Evolutionary conservation across 2,797 vertebrate species (phyloP).

Genomic region (Gadopsis marmoratus): DNA sequence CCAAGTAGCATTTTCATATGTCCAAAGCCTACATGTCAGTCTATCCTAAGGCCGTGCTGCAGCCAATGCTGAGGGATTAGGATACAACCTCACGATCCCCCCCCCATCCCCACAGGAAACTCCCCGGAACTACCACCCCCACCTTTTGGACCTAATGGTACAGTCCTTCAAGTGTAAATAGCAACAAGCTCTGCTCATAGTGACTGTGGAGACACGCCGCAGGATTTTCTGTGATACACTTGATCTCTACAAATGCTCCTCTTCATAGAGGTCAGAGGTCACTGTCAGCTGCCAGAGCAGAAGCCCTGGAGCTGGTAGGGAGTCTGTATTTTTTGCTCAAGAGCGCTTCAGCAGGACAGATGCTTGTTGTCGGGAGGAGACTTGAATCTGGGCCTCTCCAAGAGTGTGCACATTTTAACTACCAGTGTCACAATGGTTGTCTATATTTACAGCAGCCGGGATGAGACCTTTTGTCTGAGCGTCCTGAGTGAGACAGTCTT

Average conservation of each 20-base stretch:
- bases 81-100: slow-evolving; percentile 83
- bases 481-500: slow-evolving; percentile 2
- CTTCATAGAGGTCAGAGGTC: slow-evolving; percentile 48
- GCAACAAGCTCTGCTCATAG: slow-evolving; percentile 64
- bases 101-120: slow-evolving; percentile 71
- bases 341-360: slow-evolving; percentile 32
- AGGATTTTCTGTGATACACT: slow-evolving; percentile 21
- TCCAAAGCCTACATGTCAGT: slow-evolving; percentile 80
- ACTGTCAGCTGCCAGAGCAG: slow-evolving; percentile 26
- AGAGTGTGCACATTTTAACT: background rate
- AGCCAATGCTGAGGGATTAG: slow-evolving; percentile 89
- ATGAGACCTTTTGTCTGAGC: slow-evolving; percentile 9
- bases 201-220: slow-evolving; percentile 33
- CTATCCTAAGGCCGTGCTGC: slow-evolving; percentile 81
- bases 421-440: slow-evolving; percentile 5
- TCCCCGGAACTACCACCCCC: slow-evolving; percentile 44
- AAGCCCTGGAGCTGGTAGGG: background rate
- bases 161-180: slow-evolving; percentile 59
- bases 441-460: background rate
- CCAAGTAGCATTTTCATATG: slow-evolving; percentile 75
- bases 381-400: slow-evolving; percentile 6
- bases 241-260: slow-evolving; percentile 27
- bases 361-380: slow-evolving; percentile 48
- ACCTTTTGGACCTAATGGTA: slow-evolving; percentile 57
- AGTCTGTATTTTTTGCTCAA: slow-evolving; percentile 26